Base-by-base conservation (phyloP, 35 echinoderm and acorn worm species). In the Apostichopus californicus region DNA sequence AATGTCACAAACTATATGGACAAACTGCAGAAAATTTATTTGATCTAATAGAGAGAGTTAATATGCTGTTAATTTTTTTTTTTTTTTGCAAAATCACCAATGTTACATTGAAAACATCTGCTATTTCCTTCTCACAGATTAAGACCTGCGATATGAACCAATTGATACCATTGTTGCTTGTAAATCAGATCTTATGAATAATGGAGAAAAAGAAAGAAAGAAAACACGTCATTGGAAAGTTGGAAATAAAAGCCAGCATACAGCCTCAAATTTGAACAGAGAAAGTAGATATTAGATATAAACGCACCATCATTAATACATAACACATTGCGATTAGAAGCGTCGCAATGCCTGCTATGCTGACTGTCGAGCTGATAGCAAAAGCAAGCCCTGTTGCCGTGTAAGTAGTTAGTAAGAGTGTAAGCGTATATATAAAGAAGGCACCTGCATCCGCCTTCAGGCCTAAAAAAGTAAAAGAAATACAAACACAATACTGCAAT, bases 281-380 rank as follows among this genome's bases (percentile, higher is more conserved):
- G 0, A 46, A 46, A 46, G 34, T 46, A 46, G 34, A 46, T 46
- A 46, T 46, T 46, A 46, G 64, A 68, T 14, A 68, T 11, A 12
- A 22, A 46, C 96, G 77, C 91, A 98, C 96, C 96, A 98, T 98
- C 96, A 98, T 96, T 61, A 98, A 81, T 10, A 98, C 93, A 85
- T 98, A 98, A 20, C 58, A 83, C 63, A 95, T 92, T 6, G 97
- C 93, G 66, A 98, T 90, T 15, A 92, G 77, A 1, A 98, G 90
- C 11, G 94, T 95, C 13, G 96, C 96, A 25, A 98, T 94, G 6
- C 91, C 96, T 17, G 92, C 94, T 26, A 98, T 95, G 86, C 85
- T 89, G 1, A 98, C 90, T n/a, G 87, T 95, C 52, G 96, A 94
- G 82, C 96, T 96, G 68, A 98, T 95, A 46, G 92, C 92, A 56